Evolutionary conservation across 2,113 vertebrate species (phyloP).

Genomic region (Ivindomyrus marchei): DNA sequence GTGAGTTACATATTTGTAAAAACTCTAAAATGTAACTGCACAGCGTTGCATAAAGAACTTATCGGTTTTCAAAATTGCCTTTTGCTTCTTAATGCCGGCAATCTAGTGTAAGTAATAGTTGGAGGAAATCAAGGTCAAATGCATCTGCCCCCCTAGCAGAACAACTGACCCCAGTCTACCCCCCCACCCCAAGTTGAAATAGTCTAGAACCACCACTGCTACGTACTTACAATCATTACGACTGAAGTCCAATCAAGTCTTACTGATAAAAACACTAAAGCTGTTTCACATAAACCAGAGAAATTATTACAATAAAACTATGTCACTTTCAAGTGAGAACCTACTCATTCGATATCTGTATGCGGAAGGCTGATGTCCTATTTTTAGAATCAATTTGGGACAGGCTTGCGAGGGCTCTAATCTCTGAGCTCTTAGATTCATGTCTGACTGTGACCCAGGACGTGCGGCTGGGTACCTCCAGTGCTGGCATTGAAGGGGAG

Average conservation of each 20-base stretch:
- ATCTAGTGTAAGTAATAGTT: too few relatives aligned
- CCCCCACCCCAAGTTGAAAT: not conserved
- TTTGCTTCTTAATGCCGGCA: not conserved
- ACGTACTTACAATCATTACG: not conserved
- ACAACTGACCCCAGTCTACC: not conserved
- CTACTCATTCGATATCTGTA: not conserved
- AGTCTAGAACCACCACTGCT: not conserved
- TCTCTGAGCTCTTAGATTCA: conserved; percentile 1
- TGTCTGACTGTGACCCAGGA: not conserved
- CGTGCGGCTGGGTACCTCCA: not conserved
- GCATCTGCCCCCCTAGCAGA: not conserved
- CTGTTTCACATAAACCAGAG: not conserved
- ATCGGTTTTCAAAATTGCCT: not conserved
- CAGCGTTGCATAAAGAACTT: not conserved
- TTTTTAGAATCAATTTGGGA: conserved; percentile 5
- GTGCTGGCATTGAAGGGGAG: not conserved
- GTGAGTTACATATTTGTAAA: not conserved
- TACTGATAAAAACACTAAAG: not conserved
- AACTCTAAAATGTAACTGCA: not conserved
- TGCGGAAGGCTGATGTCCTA: not conserved
- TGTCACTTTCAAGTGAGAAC: not conserved
- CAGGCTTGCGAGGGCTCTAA: not conserved
- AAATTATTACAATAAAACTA: not conserved
- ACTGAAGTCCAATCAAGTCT: not conserved
- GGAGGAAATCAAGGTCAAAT: not conserved